Conservation (phyloP, 64 coral and sea anemone genomes). For the Montipora foliosa region DNA sequence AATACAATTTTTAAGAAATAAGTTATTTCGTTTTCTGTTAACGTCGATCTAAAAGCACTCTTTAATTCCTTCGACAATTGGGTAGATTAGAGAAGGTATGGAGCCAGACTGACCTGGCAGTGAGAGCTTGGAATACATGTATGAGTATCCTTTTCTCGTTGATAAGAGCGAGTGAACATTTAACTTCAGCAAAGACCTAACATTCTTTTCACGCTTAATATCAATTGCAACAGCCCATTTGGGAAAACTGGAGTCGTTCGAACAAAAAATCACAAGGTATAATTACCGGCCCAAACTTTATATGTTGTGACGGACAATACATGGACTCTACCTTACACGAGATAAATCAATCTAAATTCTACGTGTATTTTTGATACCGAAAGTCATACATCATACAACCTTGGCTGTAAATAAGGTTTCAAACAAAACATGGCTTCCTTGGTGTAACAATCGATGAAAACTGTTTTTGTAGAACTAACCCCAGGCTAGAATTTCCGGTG, state of each 20-base stretch:
- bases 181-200: background rate
- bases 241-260: background rate
- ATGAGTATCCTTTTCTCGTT: background rate
- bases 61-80: too few species aligned
- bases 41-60: too few species aligned
- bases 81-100: too few species aligned
- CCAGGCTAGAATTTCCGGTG: background rate
- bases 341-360: background rate
- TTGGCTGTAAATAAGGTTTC: background rate
- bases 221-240: background rate
- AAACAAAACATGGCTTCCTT: background rate
- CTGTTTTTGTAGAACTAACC: too few species aligned
- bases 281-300: background rate
- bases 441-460: background rate
- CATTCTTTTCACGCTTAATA: background rate
- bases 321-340: background rate
- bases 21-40: too few species aligned
- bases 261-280: background rate
- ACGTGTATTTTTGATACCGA: background rate
- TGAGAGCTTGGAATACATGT: too few species aligned
- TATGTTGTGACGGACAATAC: background rate
- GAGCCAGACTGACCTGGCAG: too few species aligned
- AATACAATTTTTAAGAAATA: too few species aligned
- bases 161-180: background rate
- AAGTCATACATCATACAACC: background rate